Conservation (phyloP, 2,888 invertebrate genomes). For the Plagodis dolabraria region DNA sequence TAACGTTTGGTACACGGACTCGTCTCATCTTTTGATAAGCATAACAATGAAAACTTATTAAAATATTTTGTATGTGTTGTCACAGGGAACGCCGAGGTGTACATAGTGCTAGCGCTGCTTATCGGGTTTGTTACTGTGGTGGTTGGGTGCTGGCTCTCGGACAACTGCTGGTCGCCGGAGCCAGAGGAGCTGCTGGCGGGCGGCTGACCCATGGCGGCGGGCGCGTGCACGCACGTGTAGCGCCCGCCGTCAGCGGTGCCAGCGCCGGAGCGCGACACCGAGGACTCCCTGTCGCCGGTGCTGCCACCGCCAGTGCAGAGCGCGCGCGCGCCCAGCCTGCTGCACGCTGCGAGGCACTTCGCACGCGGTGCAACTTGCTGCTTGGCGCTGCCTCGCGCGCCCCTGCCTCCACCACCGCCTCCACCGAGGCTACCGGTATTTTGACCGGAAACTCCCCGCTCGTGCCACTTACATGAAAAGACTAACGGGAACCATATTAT, state of each 20-base stretch:
- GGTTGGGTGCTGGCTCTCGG: conserved; percentile 90
- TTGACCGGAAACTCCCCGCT: conserved; percentile 66
- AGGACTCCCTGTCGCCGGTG: conserved; percentile 72
- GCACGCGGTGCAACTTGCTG: conserved; percentile 70
- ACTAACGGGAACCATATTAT: conserved; percentile 69
- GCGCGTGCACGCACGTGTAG: conserved; percentile 85
- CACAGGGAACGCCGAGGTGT: conserved; percentile 89
- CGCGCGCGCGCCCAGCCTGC: conserved; percentile 66
- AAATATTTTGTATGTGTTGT: background rate
- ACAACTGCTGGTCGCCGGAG: conserved; percentile 92
- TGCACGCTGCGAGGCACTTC: conserved; percentile 66
- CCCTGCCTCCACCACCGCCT: conserved; percentile 47
- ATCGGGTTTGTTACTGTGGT: conserved; percentile 90
- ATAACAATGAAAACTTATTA: background rate
- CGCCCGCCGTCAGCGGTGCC: conserved; percentile 77
- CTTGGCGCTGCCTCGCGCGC: conserved; percentile 63
- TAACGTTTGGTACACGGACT: too few relatives aligned
- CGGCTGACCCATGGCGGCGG: conserved; percentile 89
- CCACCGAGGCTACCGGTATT: conserved; percentile 57
- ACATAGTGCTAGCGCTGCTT: conserved; percentile 89
- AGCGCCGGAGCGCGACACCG: conserved; percentile 67
- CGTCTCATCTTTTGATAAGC: conserved; percentile 6
- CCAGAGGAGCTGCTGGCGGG: conserved; percentile 87
- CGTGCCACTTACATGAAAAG: conserved; percentile 73
- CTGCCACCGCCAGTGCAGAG: conserved; percentile 59